Base-by-base conservation (phyloP, 2,113 vertebrate genomes). In the Paralichthys olivaceus region DNA sequence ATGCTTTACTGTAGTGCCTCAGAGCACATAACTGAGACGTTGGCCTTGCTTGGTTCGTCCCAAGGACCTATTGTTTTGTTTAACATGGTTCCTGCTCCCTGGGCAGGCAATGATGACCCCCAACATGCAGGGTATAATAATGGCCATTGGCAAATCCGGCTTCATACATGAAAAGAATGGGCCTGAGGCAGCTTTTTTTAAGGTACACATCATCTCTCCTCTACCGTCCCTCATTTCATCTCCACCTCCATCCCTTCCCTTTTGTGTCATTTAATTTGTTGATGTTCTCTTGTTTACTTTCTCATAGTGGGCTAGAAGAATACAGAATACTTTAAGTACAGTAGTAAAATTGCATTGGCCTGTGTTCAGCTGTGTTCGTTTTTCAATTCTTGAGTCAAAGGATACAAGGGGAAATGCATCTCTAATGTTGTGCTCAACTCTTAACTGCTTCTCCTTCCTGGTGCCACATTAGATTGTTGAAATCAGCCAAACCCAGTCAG, bases 71-170 rank as follows among this genome's bases (percentile, higher is more conserved):
- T 69, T 85, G 77, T 90, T 75, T 40, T 87, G 67, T 86, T 87
- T 93, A 93, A 93, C 84, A 17, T 75, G 80, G 86, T 89, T 94
- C 95, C 96, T 94, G 87, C 89, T 94, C 89, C 94, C 84, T 94
- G 93, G 95, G 94, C 96, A 99, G 97, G 95, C 97, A 70, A 97
- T 99, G 97, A 96, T 98, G 97, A 98, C 97, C 91, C 97, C 98
- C 91, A 96, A 96, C 95, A 98, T 99, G 98, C 98, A 99, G 96
- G 97, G 97, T 96, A 95, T 99, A 93, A 97, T 99, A 95, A 98
- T 98, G 97, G 97, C 98, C 90, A 97, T 99, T 97, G 97, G 95
- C 95, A 98, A 98, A 97, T 95, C 96, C 95, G 94, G 96, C 94
- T 96, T 87, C 96, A 95, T 98, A 57, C 98, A 96, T 97, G 97